phyloP scores from a whole-genome alignment of 2,797 vertebrate genomes.

The Anomalospiza imberbis region DNA sequence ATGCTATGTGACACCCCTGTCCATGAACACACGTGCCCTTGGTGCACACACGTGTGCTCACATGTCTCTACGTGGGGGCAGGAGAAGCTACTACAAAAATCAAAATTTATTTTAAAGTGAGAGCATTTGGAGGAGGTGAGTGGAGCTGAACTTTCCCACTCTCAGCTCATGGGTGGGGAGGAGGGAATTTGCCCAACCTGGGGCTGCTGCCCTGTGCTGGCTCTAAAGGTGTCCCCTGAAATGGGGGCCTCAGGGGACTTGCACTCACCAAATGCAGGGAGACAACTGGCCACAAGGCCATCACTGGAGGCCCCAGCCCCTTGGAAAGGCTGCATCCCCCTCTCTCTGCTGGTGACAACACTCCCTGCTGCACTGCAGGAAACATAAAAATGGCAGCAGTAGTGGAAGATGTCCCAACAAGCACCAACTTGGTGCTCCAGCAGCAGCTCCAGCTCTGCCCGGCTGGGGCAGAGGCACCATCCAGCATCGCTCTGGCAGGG shows the following conservation, averaged over 20 bases:
- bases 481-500: not conserved
- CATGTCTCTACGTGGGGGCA: rapidly evolving
- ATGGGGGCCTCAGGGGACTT: not conserved
- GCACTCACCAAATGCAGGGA: not conserved
- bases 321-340: not conserved
- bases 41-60: not conserved
- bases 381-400: rapidly evolving
- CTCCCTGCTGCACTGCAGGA: not conserved
- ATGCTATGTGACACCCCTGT: not conserved
- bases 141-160: not conserved
- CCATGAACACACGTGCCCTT: rapidly evolving
- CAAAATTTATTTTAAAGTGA: not conserved
- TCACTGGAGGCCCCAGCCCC: not conserved
- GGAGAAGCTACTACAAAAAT: not conserved
- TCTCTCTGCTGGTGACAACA: not conserved
- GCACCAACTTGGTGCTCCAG: rapidly evolving
- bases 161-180: not conserved
- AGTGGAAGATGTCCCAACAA: not conserved
- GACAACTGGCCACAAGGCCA: not conserved
- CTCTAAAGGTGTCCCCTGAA: not conserved
- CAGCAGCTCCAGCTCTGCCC: not conserved
- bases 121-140: not conserved
- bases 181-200: not conserved
- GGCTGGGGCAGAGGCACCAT: not conserved
- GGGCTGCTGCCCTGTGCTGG: not conserved